Conservation (phyloP, 2,797 vertebrate species). For the Choloepus didactylus region DNA sequence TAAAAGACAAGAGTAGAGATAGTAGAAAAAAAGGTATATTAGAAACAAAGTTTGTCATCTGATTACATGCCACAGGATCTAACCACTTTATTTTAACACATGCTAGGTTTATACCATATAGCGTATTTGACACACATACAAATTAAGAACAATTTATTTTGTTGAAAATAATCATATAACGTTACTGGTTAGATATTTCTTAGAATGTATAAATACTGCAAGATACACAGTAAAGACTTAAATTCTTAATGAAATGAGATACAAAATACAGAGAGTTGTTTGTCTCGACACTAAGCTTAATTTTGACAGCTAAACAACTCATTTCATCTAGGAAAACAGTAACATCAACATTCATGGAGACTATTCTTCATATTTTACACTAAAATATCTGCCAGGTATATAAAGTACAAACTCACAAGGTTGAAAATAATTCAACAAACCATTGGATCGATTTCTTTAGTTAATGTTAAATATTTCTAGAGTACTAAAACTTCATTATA, state of each 20-base stretch:
- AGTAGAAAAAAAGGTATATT: neutral
- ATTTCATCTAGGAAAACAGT: constrained; percentile 27
- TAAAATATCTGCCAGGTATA: constrained; percentile 38
- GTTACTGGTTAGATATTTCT: constrained; percentile 47
- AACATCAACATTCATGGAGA: neutral
- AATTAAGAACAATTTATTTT: constrained; percentile 54
- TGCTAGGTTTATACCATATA: neutral
- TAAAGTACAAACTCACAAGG: constrained; percentile 33
- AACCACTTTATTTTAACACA: constrained; percentile 38
- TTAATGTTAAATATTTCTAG: constrained; percentile 40
- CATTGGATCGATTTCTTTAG: constrained; percentile 59
- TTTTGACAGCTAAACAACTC: constrained; percentile 9
- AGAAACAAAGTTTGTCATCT: constrained; percentile 18
- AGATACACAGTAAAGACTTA: constrained; percentile 29
- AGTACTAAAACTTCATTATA: constrained; percentile 48
- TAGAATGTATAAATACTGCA: constrained; percentile 51
- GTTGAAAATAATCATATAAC: constrained; percentile 38
- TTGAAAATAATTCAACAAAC: neutral
- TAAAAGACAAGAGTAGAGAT: neutral
- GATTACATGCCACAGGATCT: neutral
- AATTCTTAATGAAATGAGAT: neutral
- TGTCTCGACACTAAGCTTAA: constrained; percentile 42
- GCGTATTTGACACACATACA: neutral
- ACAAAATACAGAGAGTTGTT: constrained; percentile 9
- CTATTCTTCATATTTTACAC: constrained; percentile 8